A percentile compares a stretch with the other conserved stretches of the same genome.
Conservation (phyloP, 2,888 invertebrate species). For the Agonopterix alstromeriana region DNA sequence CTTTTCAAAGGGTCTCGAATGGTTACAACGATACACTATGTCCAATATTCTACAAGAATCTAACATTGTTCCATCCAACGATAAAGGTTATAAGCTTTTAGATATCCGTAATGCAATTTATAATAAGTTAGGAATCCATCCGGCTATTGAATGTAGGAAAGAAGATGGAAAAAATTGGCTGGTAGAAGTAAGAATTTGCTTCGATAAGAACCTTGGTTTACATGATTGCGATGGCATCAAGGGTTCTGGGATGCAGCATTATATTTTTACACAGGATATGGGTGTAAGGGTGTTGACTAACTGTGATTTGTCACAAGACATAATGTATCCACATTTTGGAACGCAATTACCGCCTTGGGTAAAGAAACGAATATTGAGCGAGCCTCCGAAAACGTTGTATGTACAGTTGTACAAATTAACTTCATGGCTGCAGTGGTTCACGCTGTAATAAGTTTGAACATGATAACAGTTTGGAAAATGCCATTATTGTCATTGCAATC, state of each 20-base stretch:
- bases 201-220: slow-evolving; percentile 79
- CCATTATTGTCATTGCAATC: not conserved
- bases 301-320: slow-evolving; percentile 69
- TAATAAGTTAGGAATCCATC: slow-evolving; percentile 72
- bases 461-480: no score
- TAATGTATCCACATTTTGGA: slow-evolving; percentile 74
- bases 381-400: slow-evolving; percentile 48
- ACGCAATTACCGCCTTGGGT: slow-evolving; percentile 19
- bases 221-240: slow-evolving; percentile 80
- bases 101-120: slow-evolving; percentile 57
- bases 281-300: slow-evolving; percentile 70
- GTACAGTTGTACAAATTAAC: slow-evolving; percentile 75
- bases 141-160: slow-evolving; percentile 79
- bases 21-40: slow-evolving; percentile 79
- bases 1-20: slow-evolving; percentile 79
- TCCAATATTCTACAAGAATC: slow-evolving; percentile 72
- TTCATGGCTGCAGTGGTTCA: slow-evolving; percentile 79
- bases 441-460: slow-evolving; percentile 52
- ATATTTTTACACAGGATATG: slow-evolving; percentile 3
- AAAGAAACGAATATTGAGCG: slow-evolving; percentile 13
- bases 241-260: not conserved
- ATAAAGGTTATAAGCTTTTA: slow-evolving; percentile 23
- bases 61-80: slow-evolving; percentile 67
- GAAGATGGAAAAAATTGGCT: slow-evolving; percentile 78
- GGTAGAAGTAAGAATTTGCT: slow-evolving; percentile 85